phyloP scores from a whole-genome alignment of 2,888 invertebrate species.

The Leuctra nigra region DNA sequence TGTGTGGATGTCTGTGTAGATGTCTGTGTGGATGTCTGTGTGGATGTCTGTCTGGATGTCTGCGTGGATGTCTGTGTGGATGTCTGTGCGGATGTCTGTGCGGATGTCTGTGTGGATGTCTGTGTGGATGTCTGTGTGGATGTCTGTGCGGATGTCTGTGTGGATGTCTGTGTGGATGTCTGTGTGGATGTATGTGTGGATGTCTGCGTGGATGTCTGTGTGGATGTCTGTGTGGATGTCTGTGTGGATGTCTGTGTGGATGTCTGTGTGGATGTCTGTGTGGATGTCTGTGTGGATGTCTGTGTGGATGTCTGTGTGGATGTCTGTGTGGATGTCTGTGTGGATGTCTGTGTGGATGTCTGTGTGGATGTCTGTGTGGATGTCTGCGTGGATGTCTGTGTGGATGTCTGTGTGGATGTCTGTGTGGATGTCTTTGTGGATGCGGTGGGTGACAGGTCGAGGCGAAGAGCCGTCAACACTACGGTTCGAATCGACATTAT shows the following conservation, averaged over 20 bases:
- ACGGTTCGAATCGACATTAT: too few relatives aligned
- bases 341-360: neutral
- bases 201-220: neutral
- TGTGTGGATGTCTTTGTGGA: too few relatives aligned
- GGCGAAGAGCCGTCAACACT: too few relatives aligned
- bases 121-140: neutral
- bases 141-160: neutral
- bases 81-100: too few relatives aligned
- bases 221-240: neutral
- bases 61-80: too few relatives aligned
- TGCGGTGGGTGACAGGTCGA: too few relatives aligned
- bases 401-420: too few relatives aligned
- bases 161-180: neutral
- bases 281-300: neutral
- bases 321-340: neutral
- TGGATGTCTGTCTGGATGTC: too few relatives aligned
- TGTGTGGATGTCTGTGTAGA: too few relatives aligned
- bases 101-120: neutral
- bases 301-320: neutral
- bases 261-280: neutral
- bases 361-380: neutral
- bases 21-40: too few relatives aligned
- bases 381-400: too few relatives aligned
- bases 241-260: neutral
- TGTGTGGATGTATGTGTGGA: neutral